Evolutionary conservation across 2,888 invertebrate genomes (phyloP).

Genomic region (Tanypteryx hageni): DNA sequence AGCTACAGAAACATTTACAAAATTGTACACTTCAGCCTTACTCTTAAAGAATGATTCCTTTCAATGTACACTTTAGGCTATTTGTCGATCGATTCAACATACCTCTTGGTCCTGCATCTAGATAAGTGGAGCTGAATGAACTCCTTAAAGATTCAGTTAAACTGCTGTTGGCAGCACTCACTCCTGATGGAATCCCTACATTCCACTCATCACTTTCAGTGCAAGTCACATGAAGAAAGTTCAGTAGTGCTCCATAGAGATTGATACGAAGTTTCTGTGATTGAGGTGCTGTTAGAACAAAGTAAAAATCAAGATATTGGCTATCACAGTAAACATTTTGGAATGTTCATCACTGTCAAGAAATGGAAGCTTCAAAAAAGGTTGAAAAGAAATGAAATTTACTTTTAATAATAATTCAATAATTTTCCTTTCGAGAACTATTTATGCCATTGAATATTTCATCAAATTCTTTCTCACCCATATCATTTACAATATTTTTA

Average conservation of each 20-base stretch:
- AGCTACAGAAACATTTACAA: too few species aligned
- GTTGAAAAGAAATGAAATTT: background rate
- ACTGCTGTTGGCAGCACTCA: background rate
- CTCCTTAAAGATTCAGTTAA: constrained; percentile 27
- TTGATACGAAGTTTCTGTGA: constrained; percentile 91
- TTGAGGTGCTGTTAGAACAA: constrained; percentile 78
- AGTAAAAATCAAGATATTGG: background rate
- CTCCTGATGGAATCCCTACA: constrained; percentile 51
- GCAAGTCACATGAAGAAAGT: constrained; percentile 83
- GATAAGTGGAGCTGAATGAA: background rate
- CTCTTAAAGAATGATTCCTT: too few species aligned
- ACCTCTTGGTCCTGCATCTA: constrained; percentile 11
- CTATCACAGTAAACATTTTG: background rate
- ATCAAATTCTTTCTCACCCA: too few species aligned
- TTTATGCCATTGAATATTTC: too few species aligned
- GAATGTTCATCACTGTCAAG: background rate
- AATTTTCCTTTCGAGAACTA: too few species aligned
- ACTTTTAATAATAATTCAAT: too few species aligned
- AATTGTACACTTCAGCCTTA: too few species aligned
- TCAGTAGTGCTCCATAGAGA: constrained; percentile 89
- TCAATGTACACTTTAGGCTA: too few species aligned
- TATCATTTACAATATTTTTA: too few species aligned
- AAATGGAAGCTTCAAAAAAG: background rate
- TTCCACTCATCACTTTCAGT: constrained; percentile 65
- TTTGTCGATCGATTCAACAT: background rate